Percentiles rank a stretch among this genome's conserved stretches.
These are phyloP conservation scores for Amazonetta brasiliensis DNA, from an alignment of 2,797 vertebrate species.

Conservation along the genomic window DNA sequence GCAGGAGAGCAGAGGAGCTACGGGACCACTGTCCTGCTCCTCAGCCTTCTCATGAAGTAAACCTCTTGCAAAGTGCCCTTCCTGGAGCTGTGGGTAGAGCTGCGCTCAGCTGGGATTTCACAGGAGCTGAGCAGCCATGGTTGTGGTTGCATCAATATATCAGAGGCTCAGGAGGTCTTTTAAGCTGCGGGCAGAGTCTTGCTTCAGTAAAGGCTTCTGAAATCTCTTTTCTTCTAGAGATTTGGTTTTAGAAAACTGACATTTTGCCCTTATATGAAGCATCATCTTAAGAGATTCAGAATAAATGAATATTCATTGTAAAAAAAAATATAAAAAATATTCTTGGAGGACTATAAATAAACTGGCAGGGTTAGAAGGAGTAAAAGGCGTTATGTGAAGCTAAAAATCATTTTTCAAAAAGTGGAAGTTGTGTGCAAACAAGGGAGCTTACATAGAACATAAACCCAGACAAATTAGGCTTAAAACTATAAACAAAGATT, in stretches of 20 bases:
- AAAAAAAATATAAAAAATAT: background rate
- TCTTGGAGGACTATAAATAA: background rate
- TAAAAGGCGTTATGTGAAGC: background rate
- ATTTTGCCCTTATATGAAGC: background rate
- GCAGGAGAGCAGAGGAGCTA: background rate
- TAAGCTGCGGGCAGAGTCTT: background rate
- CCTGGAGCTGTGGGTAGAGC: background rate
- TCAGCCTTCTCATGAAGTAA: background rate
- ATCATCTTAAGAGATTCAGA: background rate
- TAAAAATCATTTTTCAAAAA: background rate
- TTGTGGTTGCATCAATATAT: accelerated
- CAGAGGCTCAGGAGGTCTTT: background rate
- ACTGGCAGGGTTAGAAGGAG: background rate
- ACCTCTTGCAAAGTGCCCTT: background rate
- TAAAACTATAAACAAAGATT: background rate
- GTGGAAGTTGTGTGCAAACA: background rate
- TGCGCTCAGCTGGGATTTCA: background rate
- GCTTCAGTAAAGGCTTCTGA: background rate
- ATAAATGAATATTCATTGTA: background rate
- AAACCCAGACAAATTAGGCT: background rate
- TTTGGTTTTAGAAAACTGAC: background rate
- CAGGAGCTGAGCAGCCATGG: background rate
- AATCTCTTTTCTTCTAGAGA: background rate
- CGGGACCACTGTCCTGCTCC: background rate
- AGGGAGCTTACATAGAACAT: background rate